phyloP scores from a whole-genome alignment of 2,888 invertebrate species.

The Acrobasis consociella region DNA sequence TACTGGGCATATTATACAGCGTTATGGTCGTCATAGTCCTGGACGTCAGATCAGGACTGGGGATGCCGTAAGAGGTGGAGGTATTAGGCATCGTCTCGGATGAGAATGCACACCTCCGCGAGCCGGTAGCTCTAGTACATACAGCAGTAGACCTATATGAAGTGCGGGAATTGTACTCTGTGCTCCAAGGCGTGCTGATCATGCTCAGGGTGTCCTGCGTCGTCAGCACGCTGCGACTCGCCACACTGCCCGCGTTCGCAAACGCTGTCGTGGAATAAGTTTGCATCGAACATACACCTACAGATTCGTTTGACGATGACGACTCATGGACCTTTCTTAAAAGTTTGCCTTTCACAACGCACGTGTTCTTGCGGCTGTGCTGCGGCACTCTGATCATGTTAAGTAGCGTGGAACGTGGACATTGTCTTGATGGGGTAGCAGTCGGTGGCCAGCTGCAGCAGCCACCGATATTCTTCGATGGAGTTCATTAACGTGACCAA shows the following conservation, averaged over 20 bases:
- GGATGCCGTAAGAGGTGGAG: not conserved
- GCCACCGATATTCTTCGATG: slow-evolving; percentile 65
- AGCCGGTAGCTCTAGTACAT: not conserved
- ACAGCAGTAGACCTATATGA: not conserved
- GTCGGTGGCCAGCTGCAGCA: slow-evolving; percentile 62
- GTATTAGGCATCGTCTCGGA: not conserved
- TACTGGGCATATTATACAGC: not conserved
- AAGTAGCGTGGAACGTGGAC: slow-evolving; percentile 64
- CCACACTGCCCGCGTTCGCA: not conserved
- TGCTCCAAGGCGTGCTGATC: slow-evolving; percentile 58
- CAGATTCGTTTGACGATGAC: not conserved
- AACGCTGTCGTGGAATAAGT: slow-evolving; percentile 22
- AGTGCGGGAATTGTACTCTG: slow-evolving; percentile 41
- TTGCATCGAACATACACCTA: not conserved
- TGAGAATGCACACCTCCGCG: not conserved
- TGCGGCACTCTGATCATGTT: slow-evolving; percentile 20
- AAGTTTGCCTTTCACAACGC: not conserved
- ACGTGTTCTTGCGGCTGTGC: slow-evolving; percentile 10
- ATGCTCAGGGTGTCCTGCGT: slow-evolving; percentile 51
- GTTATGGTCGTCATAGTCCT: not conserved
- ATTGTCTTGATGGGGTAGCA: slow-evolving; percentile 63
- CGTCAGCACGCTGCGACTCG: not conserved
- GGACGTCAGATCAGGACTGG: not conserved
- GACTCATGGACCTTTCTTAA: not conserved
- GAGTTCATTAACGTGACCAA: slow-evolving; percentile 52